phyloP scores from a whole-genome alignment of 2,888 invertebrate genomes.

The Tiphia femorata region DNA sequence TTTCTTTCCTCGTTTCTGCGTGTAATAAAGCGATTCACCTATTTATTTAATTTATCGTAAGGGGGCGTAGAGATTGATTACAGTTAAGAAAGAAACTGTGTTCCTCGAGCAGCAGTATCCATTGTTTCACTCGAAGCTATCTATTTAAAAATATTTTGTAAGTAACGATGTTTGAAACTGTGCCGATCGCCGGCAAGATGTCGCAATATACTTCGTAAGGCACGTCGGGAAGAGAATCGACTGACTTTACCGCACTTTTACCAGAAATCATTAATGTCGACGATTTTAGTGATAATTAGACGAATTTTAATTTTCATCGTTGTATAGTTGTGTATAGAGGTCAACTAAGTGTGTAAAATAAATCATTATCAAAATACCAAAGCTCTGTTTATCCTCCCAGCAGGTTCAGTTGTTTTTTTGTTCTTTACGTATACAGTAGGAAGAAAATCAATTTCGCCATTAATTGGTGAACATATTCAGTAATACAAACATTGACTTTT shows the following conservation, averaged over 20 bases:
- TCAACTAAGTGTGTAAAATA: conserved; percentile 67
- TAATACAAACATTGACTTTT: conserved; percentile 46
- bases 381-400: neutral
- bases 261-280: conserved; percentile 46
- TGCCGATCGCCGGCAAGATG: conserved; percentile 15
- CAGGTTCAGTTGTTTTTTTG: too few relatives aligned
- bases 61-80: conserved; percentile 22
- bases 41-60: conserved; percentile 43
- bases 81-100: conserved; percentile 4
- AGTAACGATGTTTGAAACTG: conserved; percentile 5
- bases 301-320: conserved; percentile 64
- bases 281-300: conserved; percentile 48
- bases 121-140: conserved; percentile 13
- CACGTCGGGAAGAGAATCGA: conserved; percentile 30
- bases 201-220: conserved; percentile 29
- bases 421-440: too few relatives aligned
- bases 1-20: neutral
- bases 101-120: conserved; percentile 5
- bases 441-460: neutral
- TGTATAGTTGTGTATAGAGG: conserved; percentile 68
- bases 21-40: conserved; percentile 12
- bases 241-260: conserved; percentile 46
- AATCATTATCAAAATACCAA: conserved; percentile 58
- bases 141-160: conserved; percentile 17
- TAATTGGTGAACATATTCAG: conserved; percentile 13